These are phyloP conservation scores for Podocnemis expansa DNA, from an alignment of 2,113 vertebrate genomes.

Conservation along the genomic window DNA sequence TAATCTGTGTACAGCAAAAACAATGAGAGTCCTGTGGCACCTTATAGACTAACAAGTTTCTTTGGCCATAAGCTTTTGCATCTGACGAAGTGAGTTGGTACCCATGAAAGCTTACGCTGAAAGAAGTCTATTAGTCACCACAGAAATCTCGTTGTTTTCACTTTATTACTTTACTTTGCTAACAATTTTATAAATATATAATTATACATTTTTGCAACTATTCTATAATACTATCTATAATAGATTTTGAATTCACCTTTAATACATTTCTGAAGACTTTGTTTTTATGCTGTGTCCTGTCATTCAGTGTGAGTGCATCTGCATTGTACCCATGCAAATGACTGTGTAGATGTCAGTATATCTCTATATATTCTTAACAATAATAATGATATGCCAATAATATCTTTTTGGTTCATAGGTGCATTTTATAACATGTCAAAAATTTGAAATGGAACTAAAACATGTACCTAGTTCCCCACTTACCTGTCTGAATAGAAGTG, in stretches of 20 bases:
- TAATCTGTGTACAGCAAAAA: no score
- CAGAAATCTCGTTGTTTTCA: no score
- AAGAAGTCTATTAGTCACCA: no score
- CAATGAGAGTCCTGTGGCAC: no score
- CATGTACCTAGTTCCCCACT: not conserved
- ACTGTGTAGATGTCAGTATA: not conserved
- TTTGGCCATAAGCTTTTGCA: no score
- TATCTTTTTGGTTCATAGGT: not conserved
- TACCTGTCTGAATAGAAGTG: not conserved
- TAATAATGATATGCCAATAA: not conserved
- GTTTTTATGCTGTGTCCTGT: not conserved
- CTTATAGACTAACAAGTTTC: no score
- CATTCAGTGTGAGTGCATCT: not conserved
- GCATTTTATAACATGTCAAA: no score
- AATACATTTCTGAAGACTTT: not conserved
- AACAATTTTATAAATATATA: not conserved
- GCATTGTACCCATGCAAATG: not conserved
- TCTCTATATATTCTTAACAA: not conserved
- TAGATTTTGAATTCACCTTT: not conserved
- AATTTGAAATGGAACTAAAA: no score
- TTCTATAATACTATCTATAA: not conserved
- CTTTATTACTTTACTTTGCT: no score
- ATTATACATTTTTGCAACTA: not conserved
- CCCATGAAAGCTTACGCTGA: no score
- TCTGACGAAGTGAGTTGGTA: no score